Percentiles rank a stretch among this genome's conserved stretches.
phyloP scores from a whole-genome alignment of 1,140 invertebrate genomes.

The Atta colombica region DNA sequence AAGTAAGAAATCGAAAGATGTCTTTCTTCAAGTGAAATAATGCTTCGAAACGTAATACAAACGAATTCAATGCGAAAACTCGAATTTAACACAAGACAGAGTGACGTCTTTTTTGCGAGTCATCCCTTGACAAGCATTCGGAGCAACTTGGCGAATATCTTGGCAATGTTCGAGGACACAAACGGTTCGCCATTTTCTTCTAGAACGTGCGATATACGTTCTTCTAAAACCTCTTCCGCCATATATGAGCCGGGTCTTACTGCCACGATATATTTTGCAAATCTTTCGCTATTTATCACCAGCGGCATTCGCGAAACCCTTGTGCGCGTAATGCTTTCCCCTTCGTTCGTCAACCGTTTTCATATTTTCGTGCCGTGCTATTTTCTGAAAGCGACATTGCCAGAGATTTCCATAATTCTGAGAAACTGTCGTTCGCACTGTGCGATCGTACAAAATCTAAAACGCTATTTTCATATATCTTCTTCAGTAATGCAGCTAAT shows the following conservation, averaged over 20 bases:
- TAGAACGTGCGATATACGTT: slow-evolving; percentile 55
- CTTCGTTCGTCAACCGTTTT: slow-evolving; percentile 68
- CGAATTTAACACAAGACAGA: slow-evolving; percentile 36
- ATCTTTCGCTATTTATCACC: slow-evolving; percentile 77
- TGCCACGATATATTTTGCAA: slow-evolving; percentile 75
- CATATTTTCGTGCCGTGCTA: slow-evolving; percentile 69
- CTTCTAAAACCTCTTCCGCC: slow-evolving; percentile 65
- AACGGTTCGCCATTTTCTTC: slow-evolving; percentile 62
- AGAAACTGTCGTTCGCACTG: slow-evolving; percentile 60
- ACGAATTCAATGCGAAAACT: slow-evolving; percentile 17
- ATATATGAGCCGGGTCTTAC: slow-evolving; percentile 67
- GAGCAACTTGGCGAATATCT: slow-evolving; percentile 60
- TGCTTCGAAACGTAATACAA: slow-evolving; percentile 7
- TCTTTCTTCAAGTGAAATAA: neutral
- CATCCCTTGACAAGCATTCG: slow-evolving; percentile 50
- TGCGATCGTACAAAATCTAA: slow-evolving; percentile 59
- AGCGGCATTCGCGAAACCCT: slow-evolving; percentile 48
- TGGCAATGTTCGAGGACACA: slow-evolving; percentile 63
- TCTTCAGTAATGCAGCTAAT: slow-evolving; percentile 15
- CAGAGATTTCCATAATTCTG: slow-evolving; percentile 71
- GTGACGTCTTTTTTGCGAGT: slow-evolving; percentile 29
- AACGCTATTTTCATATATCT: slow-evolving; percentile 26
- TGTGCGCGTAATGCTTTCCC: slow-evolving; percentile 65
- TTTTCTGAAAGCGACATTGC: slow-evolving; percentile 69
- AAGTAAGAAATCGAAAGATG: neutral